phyloP scores from a whole-genome alignment of 2,888 invertebrate species.

The Platycnemis pennipes region DNA sequence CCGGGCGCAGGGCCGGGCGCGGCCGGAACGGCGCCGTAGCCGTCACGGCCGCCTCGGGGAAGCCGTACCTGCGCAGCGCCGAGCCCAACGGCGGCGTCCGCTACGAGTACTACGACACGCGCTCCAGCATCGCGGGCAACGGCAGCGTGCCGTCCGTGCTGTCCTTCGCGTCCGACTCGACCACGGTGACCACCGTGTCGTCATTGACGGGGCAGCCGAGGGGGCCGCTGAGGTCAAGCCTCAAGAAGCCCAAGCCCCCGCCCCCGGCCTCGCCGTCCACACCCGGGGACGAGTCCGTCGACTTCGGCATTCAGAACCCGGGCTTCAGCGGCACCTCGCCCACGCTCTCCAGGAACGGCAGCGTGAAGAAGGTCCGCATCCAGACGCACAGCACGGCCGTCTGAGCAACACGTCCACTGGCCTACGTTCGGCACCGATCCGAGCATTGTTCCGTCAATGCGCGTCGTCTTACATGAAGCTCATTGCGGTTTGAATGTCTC shows the following conservation, averaged over 20 bases:
- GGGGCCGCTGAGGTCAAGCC: slow-evolving; percentile 88
- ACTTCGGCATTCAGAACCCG: slow-evolving; percentile 92
- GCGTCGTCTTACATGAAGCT: too few relatives aligned
- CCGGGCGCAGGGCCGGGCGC: slow-evolving; percentile 31
- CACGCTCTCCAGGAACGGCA: slow-evolving; percentile 90
- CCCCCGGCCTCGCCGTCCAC: slow-evolving; percentile 72
- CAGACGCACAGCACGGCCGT: slow-evolving; percentile 96
- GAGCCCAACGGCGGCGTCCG: slow-evolving; percentile 79
- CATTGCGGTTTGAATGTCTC: too few relatives aligned
- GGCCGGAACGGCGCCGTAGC: slow-evolving; percentile 75
- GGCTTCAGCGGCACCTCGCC: slow-evolving; percentile 92
- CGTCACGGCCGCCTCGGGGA: slow-evolving; percentile 25
- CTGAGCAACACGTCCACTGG: slow-evolving; percentile 76
- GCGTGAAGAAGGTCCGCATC: slow-evolving; percentile 94
- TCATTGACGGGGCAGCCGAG: slow-evolving; percentile 77
- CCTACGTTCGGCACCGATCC: too few relatives aligned
- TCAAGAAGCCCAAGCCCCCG: slow-evolving; percentile 89
- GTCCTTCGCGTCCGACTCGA: slow-evolving; percentile 70
- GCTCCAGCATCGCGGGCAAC: slow-evolving; percentile 68
- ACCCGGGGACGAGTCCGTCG: slow-evolving; percentile 78
- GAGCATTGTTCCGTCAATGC: too few relatives aligned
- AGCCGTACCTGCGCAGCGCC: neutral
- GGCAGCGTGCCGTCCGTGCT: slow-evolving; percentile 75
- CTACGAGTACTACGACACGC: slow-evolving; percentile 60
- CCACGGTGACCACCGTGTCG: slow-evolving; percentile 77